A percentile compares a stretch with the other conserved stretches of the same genome.
Evolutionary conservation across 2,797 vertebrate genomes (phyloP).

Genomic region (Loris lydekkerianus): DNA sequence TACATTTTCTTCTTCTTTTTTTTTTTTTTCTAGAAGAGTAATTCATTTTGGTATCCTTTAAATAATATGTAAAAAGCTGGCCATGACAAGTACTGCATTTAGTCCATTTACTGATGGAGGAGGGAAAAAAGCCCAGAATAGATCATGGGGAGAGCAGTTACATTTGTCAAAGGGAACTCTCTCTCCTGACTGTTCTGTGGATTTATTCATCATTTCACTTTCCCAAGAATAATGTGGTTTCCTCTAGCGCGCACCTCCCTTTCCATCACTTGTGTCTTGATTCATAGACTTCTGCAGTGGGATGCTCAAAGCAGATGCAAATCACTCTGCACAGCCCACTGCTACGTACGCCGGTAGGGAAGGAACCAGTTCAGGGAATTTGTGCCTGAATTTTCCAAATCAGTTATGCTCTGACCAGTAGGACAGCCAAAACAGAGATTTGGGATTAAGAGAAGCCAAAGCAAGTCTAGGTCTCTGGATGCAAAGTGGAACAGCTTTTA

Average conservation of each 20-base stretch:
- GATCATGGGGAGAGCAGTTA: conserved; percentile 71
- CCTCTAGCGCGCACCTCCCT: conserved; percentile 47
- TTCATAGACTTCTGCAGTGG: conserved; percentile 57
- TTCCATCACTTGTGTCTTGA: conserved; percentile 66
- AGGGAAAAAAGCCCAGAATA: conserved; percentile 65
- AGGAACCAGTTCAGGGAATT: neutral
- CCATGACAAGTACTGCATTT: conserved; percentile 77
- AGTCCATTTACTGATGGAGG: conserved; percentile 54
- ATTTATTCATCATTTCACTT: conserved; percentile 73
- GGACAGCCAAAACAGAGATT: neutral
- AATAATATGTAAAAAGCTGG: conserved; percentile 83
- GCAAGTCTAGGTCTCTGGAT: neutral
- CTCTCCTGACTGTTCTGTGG: conserved; percentile 71
- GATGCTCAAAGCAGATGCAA: conserved; percentile 67
- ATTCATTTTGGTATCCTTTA: conserved; percentile 83
- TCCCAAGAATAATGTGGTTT: conserved; percentile 69
- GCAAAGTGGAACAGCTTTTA: neutral
- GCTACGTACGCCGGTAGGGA: neutral
- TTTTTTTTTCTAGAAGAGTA: conserved; percentile 78
- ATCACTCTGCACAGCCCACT: conserved; percentile 29
- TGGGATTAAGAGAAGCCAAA: neutral
- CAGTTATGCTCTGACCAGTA: conserved; percentile 5
- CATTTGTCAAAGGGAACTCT: conserved; percentile 80
- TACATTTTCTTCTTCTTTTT: conserved; percentile 79
- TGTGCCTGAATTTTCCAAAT: neutral